Conservation (phyloP, 2,113 vertebrate genomes). For the Melanostigma gelatinosum region DNA sequence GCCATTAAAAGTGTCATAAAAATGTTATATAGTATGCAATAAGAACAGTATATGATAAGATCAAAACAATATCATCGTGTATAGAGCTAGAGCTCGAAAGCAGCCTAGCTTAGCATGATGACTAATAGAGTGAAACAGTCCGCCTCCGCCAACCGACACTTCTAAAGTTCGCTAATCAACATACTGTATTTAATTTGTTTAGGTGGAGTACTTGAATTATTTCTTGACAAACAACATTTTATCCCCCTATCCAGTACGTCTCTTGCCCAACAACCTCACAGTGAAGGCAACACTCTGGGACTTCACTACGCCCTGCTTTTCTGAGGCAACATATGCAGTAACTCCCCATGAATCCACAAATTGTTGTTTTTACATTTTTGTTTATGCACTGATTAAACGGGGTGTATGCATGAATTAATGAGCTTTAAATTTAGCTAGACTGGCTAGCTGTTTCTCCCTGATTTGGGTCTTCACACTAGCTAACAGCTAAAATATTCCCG, state of each 20-base stretch:
- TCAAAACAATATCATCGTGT: no score
- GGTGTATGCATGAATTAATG: background rate
- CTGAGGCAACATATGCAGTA: background rate
- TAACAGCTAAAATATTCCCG: background rate
- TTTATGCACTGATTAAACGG: background rate
- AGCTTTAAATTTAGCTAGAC: background rate
- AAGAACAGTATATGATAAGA: background rate
- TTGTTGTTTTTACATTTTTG: background rate
- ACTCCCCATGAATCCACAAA: background rate
- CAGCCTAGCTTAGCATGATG: background rate
- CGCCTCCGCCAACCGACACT: background rate
- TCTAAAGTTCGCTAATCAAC: background rate
- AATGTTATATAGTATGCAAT: no score
- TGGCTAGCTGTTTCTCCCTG: background rate
- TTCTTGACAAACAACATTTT: background rate
- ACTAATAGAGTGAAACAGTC: background rate
- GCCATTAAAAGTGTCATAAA: no score
- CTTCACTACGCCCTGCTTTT: background rate
- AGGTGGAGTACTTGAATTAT: background rate
- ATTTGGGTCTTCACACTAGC: background rate
- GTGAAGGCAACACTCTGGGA: background rate
- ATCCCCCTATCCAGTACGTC: background rate
- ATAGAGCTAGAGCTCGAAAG: background rate
- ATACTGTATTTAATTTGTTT: background rate
- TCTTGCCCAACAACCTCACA: background rate